A percentile compares a stretch with the other conserved stretches of the same genome.
phyloP scores from a whole-genome alignment of 2,888 invertebrate genomes.

The Sarcophaga rosellei region DNA sequence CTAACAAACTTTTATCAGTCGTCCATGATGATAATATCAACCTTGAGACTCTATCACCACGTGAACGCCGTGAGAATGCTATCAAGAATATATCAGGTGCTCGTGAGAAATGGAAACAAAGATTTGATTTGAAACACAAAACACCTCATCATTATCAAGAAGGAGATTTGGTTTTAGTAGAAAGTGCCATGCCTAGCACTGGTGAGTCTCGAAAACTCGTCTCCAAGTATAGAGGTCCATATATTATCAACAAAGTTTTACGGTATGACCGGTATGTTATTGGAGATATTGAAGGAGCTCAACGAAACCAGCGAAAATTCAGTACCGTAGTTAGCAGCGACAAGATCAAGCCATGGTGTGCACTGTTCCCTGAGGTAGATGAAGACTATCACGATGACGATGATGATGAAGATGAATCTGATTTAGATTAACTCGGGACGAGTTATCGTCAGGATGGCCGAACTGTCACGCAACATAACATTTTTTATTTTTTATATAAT shows the following conservation, averaged over 20 bases:
- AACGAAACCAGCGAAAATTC: slow-evolving; percentile 28
- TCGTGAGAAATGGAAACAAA: slow-evolving; percentile 39
- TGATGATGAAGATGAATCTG: slow-evolving; percentile 39
- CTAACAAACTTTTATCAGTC: slow-evolving; percentile 28
- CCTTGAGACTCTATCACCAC: not conserved
- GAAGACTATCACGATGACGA: slow-evolving; percentile 1
- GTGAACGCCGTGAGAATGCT: slow-evolving; percentile 40
- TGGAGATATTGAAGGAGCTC: slow-evolving; percentile 45
- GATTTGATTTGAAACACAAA: slow-evolving; percentile 49
- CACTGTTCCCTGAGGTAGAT: not conserved
- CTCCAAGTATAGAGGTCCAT: slow-evolving; percentile 42
- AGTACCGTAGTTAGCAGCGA: slow-evolving; percentile 56
- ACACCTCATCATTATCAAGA: slow-evolving; percentile 45
- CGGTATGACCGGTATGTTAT: slow-evolving; percentile 38
- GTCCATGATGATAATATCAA: slow-evolving; percentile 26
- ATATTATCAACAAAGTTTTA: slow-evolving; percentile 48
- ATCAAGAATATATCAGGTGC: slow-evolving; percentile 42
- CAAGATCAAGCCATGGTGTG: slow-evolving; percentile 63
- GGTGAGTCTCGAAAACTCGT: slow-evolving; percentile 40
- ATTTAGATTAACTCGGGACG: slow-evolving; percentile 8
- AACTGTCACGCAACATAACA: not conserved
- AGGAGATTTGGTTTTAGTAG: slow-evolving; percentile 48
- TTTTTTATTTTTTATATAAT: no score
- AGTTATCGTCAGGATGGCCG: slow-evolving; percentile 68
- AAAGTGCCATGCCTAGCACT: slow-evolving; percentile 53